Conservation (phyloP, 2,797 vertebrate genomes). For the Acanthis flammea region DNA sequence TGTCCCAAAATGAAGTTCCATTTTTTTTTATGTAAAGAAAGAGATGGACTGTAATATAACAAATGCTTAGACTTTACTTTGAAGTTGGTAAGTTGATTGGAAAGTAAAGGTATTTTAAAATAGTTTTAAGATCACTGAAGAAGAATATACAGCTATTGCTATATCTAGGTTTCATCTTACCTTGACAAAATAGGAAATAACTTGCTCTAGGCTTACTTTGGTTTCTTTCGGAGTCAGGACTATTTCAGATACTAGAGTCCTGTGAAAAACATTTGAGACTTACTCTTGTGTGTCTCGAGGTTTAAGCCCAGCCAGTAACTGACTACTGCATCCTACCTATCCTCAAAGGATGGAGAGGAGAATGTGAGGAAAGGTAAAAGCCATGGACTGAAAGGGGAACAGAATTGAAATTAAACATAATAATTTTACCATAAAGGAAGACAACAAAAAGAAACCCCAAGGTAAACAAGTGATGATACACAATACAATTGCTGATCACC, state of each 20-base stretch:
- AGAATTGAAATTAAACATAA: background rate
- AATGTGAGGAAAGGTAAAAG: background rate
- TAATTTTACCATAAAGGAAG: background rate
- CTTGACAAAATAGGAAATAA: background rate
- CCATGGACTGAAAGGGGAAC: background rate
- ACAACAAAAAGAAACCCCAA: background rate
- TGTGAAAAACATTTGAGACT: background rate
- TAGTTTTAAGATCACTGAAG: background rate
- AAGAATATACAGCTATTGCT: background rate
- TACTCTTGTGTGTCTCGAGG: accelerated
- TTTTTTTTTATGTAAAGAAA: background rate
- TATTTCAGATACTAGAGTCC: background rate
- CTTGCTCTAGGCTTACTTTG: background rate
- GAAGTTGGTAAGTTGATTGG: background rate
- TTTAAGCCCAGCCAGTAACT: background rate
- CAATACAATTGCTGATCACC: background rate
- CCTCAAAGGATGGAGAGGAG: background rate
- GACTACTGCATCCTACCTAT: background rate
- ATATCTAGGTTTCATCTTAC: background rate
- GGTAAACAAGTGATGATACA: background rate
- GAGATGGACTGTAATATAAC: background rate
- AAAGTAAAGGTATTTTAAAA: background rate
- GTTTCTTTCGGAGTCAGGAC: background rate
- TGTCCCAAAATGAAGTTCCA: background rate
- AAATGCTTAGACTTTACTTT: background rate